phyloP scores from a whole-genome alignment of 2,888 invertebrate genomes.

The Harpalus rubripes region DNA sequence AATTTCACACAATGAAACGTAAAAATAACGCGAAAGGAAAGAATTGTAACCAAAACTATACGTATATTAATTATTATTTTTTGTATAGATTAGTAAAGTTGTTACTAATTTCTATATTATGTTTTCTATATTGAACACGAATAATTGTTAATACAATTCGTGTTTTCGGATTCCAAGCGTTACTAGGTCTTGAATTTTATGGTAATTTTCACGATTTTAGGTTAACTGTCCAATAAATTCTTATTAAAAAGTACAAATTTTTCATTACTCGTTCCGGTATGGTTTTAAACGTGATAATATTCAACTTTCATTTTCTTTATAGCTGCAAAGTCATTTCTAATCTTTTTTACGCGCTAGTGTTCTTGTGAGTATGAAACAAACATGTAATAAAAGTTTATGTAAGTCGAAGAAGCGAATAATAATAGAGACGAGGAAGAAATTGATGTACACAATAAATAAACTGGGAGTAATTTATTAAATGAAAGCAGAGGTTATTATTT shows the following conservation, averaged over 20 bases:
- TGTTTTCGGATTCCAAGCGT: background rate
- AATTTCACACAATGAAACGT: too few relatives aligned
- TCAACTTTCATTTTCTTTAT: constrained; percentile 54
- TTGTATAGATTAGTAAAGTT: too few relatives aligned
- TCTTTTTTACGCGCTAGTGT: constrained; percentile 6
- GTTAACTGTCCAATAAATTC: constrained; percentile 41
- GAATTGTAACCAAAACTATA: too few relatives aligned
- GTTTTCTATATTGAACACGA: background rate
- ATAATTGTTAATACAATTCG: background rate
- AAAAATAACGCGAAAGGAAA: too few relatives aligned
- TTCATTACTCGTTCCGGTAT: constrained; percentile 31
- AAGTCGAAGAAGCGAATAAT: constrained; percentile 21
- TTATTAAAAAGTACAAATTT: constrained; percentile 37
- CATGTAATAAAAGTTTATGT: constrained; percentile 22
- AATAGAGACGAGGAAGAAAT: background rate
- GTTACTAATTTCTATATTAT: too few relatives aligned
- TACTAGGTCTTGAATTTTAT: background rate
- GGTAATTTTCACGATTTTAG: background rate
- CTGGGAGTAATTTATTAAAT: constrained; percentile 17
- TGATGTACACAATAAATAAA: constrained; percentile 32
- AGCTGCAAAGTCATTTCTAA: constrained; percentile 39
- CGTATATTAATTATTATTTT: too few relatives aligned
- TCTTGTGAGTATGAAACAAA: background rate
- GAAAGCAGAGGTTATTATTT: constrained; percentile 30
- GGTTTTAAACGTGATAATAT: constrained; percentile 44